Base-by-base conservation (phyloP, 2,113 vertebrate species). In the Sula dactylatra region DNA sequence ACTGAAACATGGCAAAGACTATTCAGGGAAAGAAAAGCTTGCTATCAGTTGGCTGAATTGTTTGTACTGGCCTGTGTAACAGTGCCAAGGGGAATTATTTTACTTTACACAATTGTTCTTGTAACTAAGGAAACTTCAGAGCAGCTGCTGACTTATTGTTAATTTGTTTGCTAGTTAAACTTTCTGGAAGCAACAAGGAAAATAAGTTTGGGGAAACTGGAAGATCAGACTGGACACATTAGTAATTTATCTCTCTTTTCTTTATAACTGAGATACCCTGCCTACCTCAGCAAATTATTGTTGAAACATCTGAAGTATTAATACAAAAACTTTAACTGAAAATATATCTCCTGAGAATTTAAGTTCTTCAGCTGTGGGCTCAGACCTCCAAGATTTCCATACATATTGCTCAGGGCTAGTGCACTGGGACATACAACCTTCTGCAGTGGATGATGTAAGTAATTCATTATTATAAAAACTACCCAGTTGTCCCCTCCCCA, bases 271-370 rank as follows among this genome's bases (percentile, higher is more conserved):
- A 93, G 58, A 72, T 89, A 85, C n/a, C 9, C 65, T 79, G 40
- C 40, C 38, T 79, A 36, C 40, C 61, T 93, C 73, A 94, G 95
- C 71, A 94, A 94, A 84, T 82, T 76, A 71, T 59, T 88, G 42
- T 71, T 88, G 88, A 92, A 94, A 47, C 65, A 56, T 72, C 56
- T 91, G 69, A 82, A 83, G 13, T 90, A 93, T 59, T 92, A 94
- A 55, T 65, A 92, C 65, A 38, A 94, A 91, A 84, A 44, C 72
- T 84, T 85, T 89, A 94, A 92, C 42, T 91, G 86, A 94, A 94
- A 95, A 54, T 65, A 9, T 34, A 49, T 89, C 65, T 93, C 66
- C 76, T 14, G 44, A 87, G 72, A 95, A 92, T 93, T 74, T 64
- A 13, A 69, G 36, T 74, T 93, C 65, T 92, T 91, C 54, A 79